phyloP scores from a whole-genome alignment of 1,140 invertebrate species.

The Maniola jurtina region DNA sequence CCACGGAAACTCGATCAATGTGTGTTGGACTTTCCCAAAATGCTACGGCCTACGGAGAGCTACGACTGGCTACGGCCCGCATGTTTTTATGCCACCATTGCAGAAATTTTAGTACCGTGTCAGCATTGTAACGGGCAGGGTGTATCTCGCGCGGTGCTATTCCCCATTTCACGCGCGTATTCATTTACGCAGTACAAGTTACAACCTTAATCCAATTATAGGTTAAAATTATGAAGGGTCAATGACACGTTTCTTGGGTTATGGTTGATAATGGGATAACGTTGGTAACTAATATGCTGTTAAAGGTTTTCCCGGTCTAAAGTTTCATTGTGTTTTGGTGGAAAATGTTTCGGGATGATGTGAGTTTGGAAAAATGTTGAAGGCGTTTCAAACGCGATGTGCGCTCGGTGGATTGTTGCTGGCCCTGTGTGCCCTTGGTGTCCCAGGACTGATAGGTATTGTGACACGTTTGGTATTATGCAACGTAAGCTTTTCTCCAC shows the following conservation, averaged over 20 bases:
- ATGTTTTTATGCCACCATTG: constrained; percentile 2
- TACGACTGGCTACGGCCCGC: constrained; percentile 33
- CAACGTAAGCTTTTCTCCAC: not conserved
- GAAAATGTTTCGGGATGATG: constrained; percentile 64
- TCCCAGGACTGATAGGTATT: constrained; percentile 65
- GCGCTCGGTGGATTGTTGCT: constrained; percentile 57
- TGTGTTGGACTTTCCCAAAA: constrained; percentile 50
- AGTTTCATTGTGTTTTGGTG: constrained; percentile 42
- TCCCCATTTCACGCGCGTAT: constrained; percentile 41
- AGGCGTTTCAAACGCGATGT: constrained; percentile 54
- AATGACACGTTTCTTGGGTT: constrained; percentile 39
- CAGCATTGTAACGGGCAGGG: constrained; percentile 36
- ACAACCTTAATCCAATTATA: constrained; percentile 63
- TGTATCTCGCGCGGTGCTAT: constrained; percentile 31
- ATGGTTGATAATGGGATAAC: constrained; percentile 51
- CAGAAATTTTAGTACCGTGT: constrained; percentile 49
- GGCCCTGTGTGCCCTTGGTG: constrained; percentile 40
- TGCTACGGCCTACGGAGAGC: constrained; percentile 39
- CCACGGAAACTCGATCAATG: constrained; percentile 58
- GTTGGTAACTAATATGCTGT: constrained; percentile 50
- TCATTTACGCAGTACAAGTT: constrained; percentile 44
- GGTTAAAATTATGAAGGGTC: constrained; percentile 43
- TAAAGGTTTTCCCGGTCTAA: constrained; percentile 39
- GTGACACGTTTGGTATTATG: constrained; percentile 5
- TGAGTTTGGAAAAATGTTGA: constrained; percentile 73